Evolutionary conservation across 37 sponge, comb jelly and placozoan genomes (phyloP).

Genomic region (Geodia barretti): DNA sequence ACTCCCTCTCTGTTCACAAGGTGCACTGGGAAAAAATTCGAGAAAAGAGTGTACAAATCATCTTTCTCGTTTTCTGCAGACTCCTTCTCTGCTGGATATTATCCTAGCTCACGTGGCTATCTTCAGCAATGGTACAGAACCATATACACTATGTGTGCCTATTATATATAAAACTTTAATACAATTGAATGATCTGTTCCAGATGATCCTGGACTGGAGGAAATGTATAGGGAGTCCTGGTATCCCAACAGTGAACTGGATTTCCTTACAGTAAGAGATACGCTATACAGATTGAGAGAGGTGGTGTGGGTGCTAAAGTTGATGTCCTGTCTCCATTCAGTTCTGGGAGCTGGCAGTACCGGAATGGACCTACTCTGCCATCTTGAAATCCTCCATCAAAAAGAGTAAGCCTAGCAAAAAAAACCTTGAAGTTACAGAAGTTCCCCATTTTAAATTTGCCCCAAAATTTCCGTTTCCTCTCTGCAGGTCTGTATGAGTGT

Average conservation of each 20-base stretch:
- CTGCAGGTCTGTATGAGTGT: neutral
- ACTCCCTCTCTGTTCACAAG: constrained; percentile 19
- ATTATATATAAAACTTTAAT: too few relatives aligned
- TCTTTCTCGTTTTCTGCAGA: constrained; percentile 29
- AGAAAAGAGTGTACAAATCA: too few relatives aligned
- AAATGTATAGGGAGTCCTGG: constrained; percentile 36
- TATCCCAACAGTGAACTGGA: constrained; percentile 10
- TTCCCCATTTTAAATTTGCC: too few relatives aligned
- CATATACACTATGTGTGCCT: too few relatives aligned
- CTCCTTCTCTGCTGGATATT: constrained; percentile 54
- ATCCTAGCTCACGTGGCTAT: constrained; percentile 75
- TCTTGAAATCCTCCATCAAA: neutral
- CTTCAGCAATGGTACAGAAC: constrained; percentile 47
- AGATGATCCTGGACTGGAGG: constrained; percentile 51
- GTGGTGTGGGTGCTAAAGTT: neutral
- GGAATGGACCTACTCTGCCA: constrained; percentile 36
- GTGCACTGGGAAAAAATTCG: too few relatives aligned
- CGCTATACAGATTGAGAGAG: neutral
- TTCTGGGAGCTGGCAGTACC: constrained; percentile 59
- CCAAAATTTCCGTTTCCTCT: too few relatives aligned
- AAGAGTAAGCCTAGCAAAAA: constrained; percentile 12
- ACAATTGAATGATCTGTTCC: too few relatives aligned
- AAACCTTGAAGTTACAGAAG: too few relatives aligned
- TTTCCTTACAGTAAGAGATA: constrained; percentile 27
- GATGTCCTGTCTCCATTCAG: neutral